These are phyloP conservation scores for Agrilus mali DNA, from an alignment of 2,888 invertebrate genomes.

Conservation along the genomic window DNA sequence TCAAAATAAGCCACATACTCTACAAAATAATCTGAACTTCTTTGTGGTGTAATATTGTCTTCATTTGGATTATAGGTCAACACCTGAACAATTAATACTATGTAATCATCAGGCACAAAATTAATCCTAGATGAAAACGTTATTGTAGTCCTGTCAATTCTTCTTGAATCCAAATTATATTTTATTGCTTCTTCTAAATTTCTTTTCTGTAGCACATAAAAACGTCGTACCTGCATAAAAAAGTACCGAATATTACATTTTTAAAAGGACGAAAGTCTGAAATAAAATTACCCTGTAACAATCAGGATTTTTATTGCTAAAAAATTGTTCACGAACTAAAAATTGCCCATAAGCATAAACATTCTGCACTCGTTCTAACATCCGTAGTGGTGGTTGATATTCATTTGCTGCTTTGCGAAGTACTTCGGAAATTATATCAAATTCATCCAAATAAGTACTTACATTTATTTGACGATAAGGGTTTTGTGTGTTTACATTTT, in stretches of 20 bases:
- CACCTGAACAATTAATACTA: slow-evolving; percentile 1
- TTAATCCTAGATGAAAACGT: background rate
- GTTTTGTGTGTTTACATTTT: background rate
- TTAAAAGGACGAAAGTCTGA: background rate
- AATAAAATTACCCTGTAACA: background rate
- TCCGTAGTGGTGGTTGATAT: background rate
- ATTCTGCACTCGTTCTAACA: slow-evolving; percentile 3
- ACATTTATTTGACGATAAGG: background rate
- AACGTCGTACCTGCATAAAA: slow-evolving; percentile 1
- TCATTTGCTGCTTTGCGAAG: background rate
- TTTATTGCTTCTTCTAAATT: background rate
- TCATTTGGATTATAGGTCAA: background rate
- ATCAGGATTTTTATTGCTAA: background rate
- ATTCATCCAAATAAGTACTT: background rate
- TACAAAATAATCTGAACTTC: slow-evolving; percentile 3
- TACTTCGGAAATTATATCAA: slow-evolving; percentile 1
- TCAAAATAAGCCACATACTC: slow-evolving; percentile 2
- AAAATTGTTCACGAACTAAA: slow-evolving; percentile 1
- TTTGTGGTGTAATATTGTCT: background rate
- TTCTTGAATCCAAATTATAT: slow-evolving; percentile 4
- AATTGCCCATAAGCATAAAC: slow-evolving; percentile 4
- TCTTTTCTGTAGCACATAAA: background rate
- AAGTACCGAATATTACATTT: background rate
- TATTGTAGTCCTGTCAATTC: background rate
- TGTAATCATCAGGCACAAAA: background rate